Percentiles rank a stretch among this genome's conserved stretches.
Evolutionary conservation across 2,797 vertebrate species (phyloP).

Genomic region (Hoplostethus mediterraneus): DNA sequence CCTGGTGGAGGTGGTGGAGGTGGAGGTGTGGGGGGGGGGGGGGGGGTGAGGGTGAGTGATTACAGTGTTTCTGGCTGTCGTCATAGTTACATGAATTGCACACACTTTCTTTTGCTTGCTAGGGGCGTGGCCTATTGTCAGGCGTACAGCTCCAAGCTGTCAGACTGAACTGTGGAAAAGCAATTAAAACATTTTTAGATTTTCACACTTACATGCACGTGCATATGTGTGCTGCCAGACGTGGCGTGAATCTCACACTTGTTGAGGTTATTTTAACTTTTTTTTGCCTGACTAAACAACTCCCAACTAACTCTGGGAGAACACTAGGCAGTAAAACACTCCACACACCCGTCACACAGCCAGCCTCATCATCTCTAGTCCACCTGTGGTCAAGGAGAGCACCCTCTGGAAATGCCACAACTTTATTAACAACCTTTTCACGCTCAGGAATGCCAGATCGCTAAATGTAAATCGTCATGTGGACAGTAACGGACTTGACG

Average conservation of each 20-base stretch:
- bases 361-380: not conserved
- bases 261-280: conserved; percentile 58
- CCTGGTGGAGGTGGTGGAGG: too few species aligned
- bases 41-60: conserved; percentile 26
- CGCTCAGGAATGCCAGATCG: not conserved
- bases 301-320: not conserved
- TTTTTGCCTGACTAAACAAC: conserved; percentile 24
- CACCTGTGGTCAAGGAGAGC: not conserved
- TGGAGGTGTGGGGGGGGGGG: too few species aligned
- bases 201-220: conserved; percentile 50
- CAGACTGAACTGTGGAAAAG: conserved; percentile 35
- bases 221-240: conserved; percentile 42
- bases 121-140: not conserved
- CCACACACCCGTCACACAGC: not conserved
- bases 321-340: not conserved
- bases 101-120: conserved; percentile 8
- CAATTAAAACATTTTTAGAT: conserved; percentile 48
- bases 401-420: not conserved
- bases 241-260: conserved; percentile 28
- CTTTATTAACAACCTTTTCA: conserved; percentile 10
- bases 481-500: not conserved
- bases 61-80: not conserved
- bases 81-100: conserved; percentile 38
- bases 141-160: conserved; percentile 39
- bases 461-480: not conserved